Percentiles rank a stretch among this genome's conserved stretches.
Evolutionary conservation across 1,140 invertebrate species (phyloP).

Genomic region (Philaenus spumarius): DNA sequence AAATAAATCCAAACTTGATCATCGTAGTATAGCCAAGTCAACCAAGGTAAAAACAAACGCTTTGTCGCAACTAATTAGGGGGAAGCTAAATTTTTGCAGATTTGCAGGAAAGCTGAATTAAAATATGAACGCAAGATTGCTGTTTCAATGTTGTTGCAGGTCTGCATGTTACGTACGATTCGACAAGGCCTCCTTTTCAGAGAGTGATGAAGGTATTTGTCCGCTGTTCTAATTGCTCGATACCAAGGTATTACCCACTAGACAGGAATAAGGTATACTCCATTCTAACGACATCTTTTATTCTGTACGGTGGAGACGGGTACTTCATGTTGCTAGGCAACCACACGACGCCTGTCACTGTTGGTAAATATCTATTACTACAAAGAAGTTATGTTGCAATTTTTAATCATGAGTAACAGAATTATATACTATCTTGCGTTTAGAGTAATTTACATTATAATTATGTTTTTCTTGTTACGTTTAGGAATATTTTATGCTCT

Average conservation of each 20-base stretch:
- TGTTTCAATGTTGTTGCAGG: slow-evolving; percentile 15
- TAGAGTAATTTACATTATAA: too few species aligned
- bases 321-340: too few species aligned
- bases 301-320: slow-evolving; percentile 50
- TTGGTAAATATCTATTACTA: too few species aligned
- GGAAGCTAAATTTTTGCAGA: neutral
- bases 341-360: too few species aligned
- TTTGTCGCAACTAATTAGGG: too few species aligned
- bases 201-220: slow-evolving; percentile 45
- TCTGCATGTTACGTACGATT: slow-evolving; percentile 45
- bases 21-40: too few species aligned
- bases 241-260: slow-evolving; percentile 42
- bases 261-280: slow-evolving; percentile 39
- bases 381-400: too few species aligned
- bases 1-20: neutral
- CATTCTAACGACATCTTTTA: slow-evolving; percentile 43
- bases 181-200: slow-evolving; percentile 41
- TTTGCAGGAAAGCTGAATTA: neutral
- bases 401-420: too few species aligned
- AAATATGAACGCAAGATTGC: neutral
- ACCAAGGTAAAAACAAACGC: too few species aligned
- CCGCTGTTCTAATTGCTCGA: slow-evolving; percentile 45
- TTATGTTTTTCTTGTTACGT: too few species aligned
- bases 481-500: too few species aligned
- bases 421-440: too few species aligned